Base-by-base conservation (phyloP, 2,888 invertebrate genomes). In the Holacanthella duospinosa region DNA sequence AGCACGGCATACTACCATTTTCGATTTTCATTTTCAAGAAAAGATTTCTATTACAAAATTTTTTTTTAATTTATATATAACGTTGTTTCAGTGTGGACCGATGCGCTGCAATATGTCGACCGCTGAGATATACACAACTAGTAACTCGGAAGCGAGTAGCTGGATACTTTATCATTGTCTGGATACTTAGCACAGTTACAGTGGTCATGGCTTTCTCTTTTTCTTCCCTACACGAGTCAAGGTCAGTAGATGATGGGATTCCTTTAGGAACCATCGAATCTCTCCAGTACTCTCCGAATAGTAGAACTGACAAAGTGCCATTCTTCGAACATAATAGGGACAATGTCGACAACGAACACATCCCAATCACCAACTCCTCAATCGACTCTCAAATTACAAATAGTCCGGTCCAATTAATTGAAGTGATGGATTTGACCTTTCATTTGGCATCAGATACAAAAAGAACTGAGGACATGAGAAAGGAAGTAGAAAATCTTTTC, bases 41-140 rank as follows among this genome's bases (percentile, higher is more conserved):
- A n/a, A n/a, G n/a, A n/a, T n/a, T n/a, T n/a, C n/a, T n/a, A n/a
- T n/a, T n/a, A n/a, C n/a, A n/a, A n/a, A n/a, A n/a, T n/a, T n/a
- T n/a, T n/a, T n/a, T n/a, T n/a, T n/a, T n/a, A n/a, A n/a, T n/a
- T n/a, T n/a, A n/a, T n/a, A n/a, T n/a, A n/a, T n/a, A n/a, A n/a
- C n/a, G n/a, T n/a, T n/a, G n/a, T n/a, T 62, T 3, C 56, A 73
- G 73, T 66, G 73, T 71, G 63, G 75, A 75, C 66, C 71, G 88
- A 66, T 89, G 87, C 68, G 87, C 87, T 66, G 88, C 89, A 54
- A 89, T 89, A 60, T 85, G 88, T 0, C 85, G 87, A 0, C 89
- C 89, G 0, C 77, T 89, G 65, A 88, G 89, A 75, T 89, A 89
- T 77, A 85, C 85, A 28, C 86, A 86, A 60, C 80, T 88, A 63